Percentiles rank a stretch among this genome's conserved stretches.
Evolutionary conservation across 2,113 vertebrate species (phyloP).

Genomic region (Herpailurus yagouaroundi): DNA sequence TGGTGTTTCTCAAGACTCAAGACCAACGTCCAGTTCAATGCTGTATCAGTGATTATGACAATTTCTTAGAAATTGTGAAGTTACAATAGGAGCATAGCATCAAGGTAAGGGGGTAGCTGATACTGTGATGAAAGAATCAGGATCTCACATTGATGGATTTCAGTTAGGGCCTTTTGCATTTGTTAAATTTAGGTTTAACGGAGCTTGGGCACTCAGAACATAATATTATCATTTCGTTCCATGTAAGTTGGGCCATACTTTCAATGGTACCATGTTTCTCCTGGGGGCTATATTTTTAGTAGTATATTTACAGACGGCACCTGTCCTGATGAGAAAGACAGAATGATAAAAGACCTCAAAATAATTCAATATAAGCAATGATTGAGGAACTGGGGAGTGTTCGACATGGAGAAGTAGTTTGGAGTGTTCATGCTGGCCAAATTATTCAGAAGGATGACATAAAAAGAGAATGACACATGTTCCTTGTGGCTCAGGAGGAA

Average conservation of each 20-base stretch:
- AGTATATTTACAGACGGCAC: neutral
- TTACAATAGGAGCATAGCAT: no score
- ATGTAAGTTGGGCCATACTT: neutral
- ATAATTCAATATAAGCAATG: neutral
- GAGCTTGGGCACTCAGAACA: neutral
- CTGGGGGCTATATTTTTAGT: neutral
- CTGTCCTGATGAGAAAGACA: neutral
- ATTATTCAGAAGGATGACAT: slow-evolving; percentile 37
- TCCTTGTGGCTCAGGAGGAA: neutral
- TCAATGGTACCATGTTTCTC: neutral
- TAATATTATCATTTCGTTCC: neutral
- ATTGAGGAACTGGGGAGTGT: neutral
- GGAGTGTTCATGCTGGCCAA: neutral
- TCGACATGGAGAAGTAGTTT: neutral
- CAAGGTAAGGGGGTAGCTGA: neutral
- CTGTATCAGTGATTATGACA: fast-evolving
- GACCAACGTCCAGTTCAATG: neutral
- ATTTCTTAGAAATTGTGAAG: neutral
- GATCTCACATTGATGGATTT: neutral
- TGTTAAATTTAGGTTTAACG: neutral
- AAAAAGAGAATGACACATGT: neutral
- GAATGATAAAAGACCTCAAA: neutral
- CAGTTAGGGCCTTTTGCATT: neutral
- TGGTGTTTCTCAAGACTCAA: neutral
- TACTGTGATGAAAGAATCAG: neutral